Conservation (phyloP, 2,888 invertebrate species). For the Ferrisia virgata region DNA sequence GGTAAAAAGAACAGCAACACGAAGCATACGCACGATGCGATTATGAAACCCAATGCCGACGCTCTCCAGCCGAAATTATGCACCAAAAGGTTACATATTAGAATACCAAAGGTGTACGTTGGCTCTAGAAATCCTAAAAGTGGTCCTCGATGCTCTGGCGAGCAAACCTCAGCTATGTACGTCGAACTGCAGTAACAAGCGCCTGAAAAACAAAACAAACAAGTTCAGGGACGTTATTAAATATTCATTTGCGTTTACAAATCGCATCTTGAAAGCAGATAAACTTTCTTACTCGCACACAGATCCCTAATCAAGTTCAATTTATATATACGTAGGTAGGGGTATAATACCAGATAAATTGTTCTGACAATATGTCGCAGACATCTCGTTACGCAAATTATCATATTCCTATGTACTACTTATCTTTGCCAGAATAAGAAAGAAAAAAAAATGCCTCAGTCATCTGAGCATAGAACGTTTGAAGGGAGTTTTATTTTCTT, state of each 20-base stretch:
- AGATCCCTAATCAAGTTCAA: not conserved
- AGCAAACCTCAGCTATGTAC: slow-evolving; percentile 36
- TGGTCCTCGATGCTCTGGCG: slow-evolving; percentile 38
- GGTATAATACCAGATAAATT: too few relatives aligned
- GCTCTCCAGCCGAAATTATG: slow-evolving; percentile 41
- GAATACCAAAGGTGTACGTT: slow-evolving; percentile 23
- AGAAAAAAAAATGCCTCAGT: too few relatives aligned
- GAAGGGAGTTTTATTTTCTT: too few relatives aligned
- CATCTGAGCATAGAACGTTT: too few relatives aligned
- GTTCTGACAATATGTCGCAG: too few relatives aligned
- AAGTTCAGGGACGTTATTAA: not conserved
- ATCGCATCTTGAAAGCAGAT: not conserved
- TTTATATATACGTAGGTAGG: not conserved
- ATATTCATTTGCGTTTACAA: too few relatives aligned
- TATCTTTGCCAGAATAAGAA: not conserved
- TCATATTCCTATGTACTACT: too few relatives aligned
- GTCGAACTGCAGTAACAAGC: slow-evolving; percentile 41
- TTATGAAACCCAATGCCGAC: slow-evolving; percentile 27
- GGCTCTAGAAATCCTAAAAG: slow-evolving; percentile 31
- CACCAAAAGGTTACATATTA: slow-evolving; percentile 37
- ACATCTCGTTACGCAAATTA: not conserved
- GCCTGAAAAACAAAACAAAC: slow-evolving; percentile 18
- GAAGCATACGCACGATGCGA: not conserved
- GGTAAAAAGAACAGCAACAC: slow-evolving; percentile 42
- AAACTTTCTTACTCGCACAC: not conserved